Evolutionary conservation across 2,113 vertebrate species (phyloP).

Genomic region (Cettia cetti): DNA sequence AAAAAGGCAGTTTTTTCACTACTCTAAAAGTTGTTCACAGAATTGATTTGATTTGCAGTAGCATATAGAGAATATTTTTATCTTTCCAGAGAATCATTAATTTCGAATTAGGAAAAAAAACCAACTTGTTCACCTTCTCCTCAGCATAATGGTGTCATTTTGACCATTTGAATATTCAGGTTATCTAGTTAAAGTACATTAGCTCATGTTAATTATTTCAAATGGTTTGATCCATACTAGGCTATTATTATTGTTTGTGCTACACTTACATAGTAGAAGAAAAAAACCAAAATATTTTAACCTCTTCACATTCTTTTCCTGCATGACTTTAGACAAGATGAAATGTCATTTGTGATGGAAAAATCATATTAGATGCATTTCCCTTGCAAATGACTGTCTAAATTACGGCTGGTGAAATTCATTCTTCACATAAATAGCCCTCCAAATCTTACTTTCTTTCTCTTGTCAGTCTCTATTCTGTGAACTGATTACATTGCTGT

Average conservation of each 20-base stretch:
- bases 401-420: background rate
- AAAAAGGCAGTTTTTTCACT: background rate
- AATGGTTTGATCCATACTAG: background rate
- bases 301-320: background rate
- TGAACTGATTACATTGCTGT: background rate
- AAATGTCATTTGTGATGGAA: background rate
- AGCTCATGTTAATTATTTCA: background rate
- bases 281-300: background rate
- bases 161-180: background rate
- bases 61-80: background rate
- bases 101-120: background rate
- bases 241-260: background rate
- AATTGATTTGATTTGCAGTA: background rate
- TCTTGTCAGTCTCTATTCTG: background rate
- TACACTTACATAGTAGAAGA: fast-evolving
- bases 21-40: background rate
- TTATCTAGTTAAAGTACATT: background rate
- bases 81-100: background rate
- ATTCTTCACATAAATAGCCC: background rate
- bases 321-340: background rate
- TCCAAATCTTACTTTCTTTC: background rate
- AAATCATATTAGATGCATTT: background rate
- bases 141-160: background rate
- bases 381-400: background rate
- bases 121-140: background rate